Base-by-base conservation (phyloP, 2,888 invertebrate species). In the Dromius quadrimaculatus region DNA sequence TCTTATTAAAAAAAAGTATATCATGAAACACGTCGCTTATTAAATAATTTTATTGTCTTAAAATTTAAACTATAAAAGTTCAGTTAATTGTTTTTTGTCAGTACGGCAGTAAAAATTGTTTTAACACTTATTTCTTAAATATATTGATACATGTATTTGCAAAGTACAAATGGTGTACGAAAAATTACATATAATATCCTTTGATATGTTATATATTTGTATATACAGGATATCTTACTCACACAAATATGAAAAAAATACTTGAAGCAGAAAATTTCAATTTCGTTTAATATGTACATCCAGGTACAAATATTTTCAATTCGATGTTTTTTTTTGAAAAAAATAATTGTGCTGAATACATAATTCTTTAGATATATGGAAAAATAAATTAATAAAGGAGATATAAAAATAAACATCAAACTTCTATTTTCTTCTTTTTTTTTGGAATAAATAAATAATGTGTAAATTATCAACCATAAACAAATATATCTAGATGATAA, bases 31-130 rank as follows among this genome's bases (percentile, higher is more conserved):
- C 19, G 28, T 59, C n/a, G 36, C 36, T 32, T 59, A 59, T 34
- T 59, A n/a, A 59, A 36, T 59, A 59, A 54, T 54, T 59, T 47
- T 59, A 59, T 59, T 59, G 59, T 59, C 59, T 59, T 59, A 36
- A 36, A 59, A 20, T 5, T 17, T 15, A 36, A 59, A 36, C 36
- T 59, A 36, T 59, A 59, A 59, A 32, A 32, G 28, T 32, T 59
- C 59, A 34, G 34, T 59, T 59, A 11, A 22, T 34, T 59, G 19
- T 59, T 19, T 36, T 19, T 36, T 38, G 19, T 8, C 17, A 59
- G 11, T 59, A 19, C 28, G 59, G 34, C 34, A 34, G 59, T 59
- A 59, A n/a, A 38, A 32, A 36, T 59, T 36, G 34, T 47, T 59
- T 54, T 50, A 23, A 50, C 28, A 54, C 28, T 15, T 50, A 47